Conservation (phyloP, 2,797 vertebrate species). For the Galago senegalensis region DNA sequence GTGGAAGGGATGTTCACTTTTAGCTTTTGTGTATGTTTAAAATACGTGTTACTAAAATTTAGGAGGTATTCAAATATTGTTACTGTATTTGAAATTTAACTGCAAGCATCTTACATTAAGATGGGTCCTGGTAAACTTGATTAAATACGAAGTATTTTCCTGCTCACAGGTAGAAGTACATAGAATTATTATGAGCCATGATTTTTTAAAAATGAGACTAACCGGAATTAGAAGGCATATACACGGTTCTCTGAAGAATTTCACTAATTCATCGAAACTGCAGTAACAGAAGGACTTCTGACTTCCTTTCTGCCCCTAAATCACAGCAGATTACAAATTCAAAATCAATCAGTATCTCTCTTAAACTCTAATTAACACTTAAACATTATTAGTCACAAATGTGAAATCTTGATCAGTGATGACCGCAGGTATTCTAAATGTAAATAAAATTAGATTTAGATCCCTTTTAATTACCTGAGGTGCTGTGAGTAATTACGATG, state of each 20-base stretch:
- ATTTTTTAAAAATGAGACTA: neutral
- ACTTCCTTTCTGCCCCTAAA: neutral
- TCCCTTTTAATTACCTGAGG: constrained; percentile 81
- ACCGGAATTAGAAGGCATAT: neutral
- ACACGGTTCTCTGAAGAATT: neutral
- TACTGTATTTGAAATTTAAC: neutral
- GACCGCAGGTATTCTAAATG: constrained; percentile 82
- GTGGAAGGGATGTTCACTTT: fast-evolving
- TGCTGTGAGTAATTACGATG: constrained; percentile 73
- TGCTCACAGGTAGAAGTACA: neutral
- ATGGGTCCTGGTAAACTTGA: neutral
- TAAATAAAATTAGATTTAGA: constrained; percentile 82
- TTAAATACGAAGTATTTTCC: neutral
- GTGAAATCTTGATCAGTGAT: constrained; percentile 60
- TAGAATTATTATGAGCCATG: neutral
- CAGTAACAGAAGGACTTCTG: neutral
- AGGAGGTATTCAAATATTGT: neutral
- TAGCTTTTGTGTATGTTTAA: neutral
- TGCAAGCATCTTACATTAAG: neutral
- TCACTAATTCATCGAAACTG: neutral
- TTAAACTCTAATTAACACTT: constrained; percentile 76
- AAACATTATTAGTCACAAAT: constrained; percentile 73
- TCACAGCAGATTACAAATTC: constrained; percentile 48
- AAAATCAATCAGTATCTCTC: constrained; percentile 61
- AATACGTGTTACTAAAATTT: neutral